Evolutionary conservation across 1,140 invertebrate genomes (phyloP).

Genomic region (Achroia grisella): DNA sequence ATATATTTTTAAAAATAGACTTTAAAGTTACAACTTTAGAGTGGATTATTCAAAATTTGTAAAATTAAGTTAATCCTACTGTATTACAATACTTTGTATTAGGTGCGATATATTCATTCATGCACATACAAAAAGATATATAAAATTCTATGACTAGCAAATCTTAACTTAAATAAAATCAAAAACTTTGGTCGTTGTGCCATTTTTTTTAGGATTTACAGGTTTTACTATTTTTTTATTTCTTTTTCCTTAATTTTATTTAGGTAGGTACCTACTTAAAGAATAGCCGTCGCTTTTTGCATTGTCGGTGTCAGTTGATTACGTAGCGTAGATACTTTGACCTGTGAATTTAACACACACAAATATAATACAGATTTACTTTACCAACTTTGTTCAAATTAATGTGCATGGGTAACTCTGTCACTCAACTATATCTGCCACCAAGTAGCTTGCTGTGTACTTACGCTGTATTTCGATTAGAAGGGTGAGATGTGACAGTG

Average conservation of each 20-base stretch:
- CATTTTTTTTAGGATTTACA: constrained; percentile 63
- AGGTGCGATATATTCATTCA: constrained; percentile 3
- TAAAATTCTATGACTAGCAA: constrained; percentile 48
- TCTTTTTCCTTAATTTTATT: constrained; percentile 31
- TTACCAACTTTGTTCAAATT: too few relatives aligned
- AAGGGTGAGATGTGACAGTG: too few relatives aligned
- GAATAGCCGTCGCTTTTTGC: constrained; percentile 34
- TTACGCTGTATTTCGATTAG: too few relatives aligned
- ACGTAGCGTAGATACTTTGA: constrained; percentile 14
- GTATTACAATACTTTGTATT: too few relatives aligned
- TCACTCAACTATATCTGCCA: too few relatives aligned
- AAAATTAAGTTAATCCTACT: too few relatives aligned
- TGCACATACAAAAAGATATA: constrained; percentile 9
- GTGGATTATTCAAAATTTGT: too few relatives aligned
- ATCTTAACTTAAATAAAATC: constrained; percentile 51
- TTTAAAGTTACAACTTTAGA: too few relatives aligned
- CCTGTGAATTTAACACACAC: constrained; percentile 26
- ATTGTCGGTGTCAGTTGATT: constrained; percentile 64
- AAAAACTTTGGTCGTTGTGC: constrained; percentile 68
- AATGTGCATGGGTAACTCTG: too few relatives aligned
- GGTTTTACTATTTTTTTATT: constrained; percentile 59
- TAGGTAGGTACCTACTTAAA: constrained; percentile 10
- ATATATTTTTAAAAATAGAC: too few relatives aligned
- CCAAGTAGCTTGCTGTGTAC: too few relatives aligned
- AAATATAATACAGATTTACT: constrained; percentile 21